Base-by-base conservation (phyloP, 2,113 vertebrate genomes). In the Micromys minutus region DNA sequence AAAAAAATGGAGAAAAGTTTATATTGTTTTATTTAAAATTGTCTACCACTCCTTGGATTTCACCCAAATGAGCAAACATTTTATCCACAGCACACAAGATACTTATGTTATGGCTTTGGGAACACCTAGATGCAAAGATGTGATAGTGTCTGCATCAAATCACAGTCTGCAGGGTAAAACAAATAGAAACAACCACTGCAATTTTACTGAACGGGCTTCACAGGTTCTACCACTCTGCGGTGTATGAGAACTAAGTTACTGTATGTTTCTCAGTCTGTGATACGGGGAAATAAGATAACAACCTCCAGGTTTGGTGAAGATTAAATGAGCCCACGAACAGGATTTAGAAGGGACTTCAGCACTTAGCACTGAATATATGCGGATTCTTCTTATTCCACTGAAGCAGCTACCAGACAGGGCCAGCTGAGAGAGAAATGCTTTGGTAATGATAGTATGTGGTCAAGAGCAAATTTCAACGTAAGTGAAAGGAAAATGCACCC, bases 401-500 rank as follows among this genome's bases (percentile, higher is more conserved):
- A 71, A 39, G 45, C 36, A 72, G 16, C 31, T 72, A 72, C 36
- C 34, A 84, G 21, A 57, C 13, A 76, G 39, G 50, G 21, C 34
- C 52, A 52, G 29, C 16, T 59, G 47, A 83, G 2, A 67, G 65
- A 89, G 79, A 86, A 29, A 79, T 26, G 4, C 26, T 71, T 57
- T 86, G 31, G 22, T 65, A 74, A 42, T 91, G 57, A 39, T 85
- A 50, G 71, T 31, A 36, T 26, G 71, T 26, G 36, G 57, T 79
- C 69, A 84, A 74, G 11, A 89, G 47, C 42, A 47, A 89, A 45
- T 63, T 85, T 47, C 81, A 61, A 61, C 7, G 13, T 65, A 88
- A 87, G 8, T 94, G 29, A 95, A 93, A 93, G 72, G 31, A 93
- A 63, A 85, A 77, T 57, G 31, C 59, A 83, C 12, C 67, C 90